Percentiles rank a stretch among this genome's conserved stretches.
Evolutionary conservation across 2,888 invertebrate species (phyloP).

Genomic region (Caenorhabditis angaria): DNA sequence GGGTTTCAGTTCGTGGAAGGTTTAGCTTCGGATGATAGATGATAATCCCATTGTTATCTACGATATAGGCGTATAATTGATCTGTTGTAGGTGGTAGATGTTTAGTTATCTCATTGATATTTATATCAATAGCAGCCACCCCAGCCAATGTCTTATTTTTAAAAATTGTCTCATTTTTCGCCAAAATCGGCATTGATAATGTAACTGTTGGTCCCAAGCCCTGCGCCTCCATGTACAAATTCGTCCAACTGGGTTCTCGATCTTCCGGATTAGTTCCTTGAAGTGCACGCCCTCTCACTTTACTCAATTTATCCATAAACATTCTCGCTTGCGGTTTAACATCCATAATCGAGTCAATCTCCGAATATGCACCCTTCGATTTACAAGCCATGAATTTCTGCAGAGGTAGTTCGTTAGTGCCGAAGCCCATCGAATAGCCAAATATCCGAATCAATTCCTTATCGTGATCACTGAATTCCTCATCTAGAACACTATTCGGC

Average conservation of each 20-base stretch:
- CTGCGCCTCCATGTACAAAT: slow-evolving; percentile 69
- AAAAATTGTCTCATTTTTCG: slow-evolving; percentile 38
- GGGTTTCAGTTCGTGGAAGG: slow-evolving; percentile 64
- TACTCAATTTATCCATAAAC: slow-evolving; percentile 57
- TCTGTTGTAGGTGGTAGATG: slow-evolving; percentile 46
- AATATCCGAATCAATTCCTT: slow-evolving; percentile 61
- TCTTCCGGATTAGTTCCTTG: slow-evolving; percentile 39
- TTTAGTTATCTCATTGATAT: slow-evolving; percentile 47
- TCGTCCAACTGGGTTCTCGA: slow-evolving; percentile 60
- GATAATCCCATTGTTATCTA: slow-evolving; percentile 71
- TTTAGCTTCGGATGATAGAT: slow-evolving; percentile 66
- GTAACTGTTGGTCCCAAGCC: slow-evolving; percentile 62
- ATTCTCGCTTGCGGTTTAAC: slow-evolving; percentile 63
- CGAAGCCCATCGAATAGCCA: slow-evolving; percentile 69
- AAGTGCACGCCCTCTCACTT: slow-evolving; percentile 34
- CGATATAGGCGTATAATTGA: slow-evolving; percentile 61
- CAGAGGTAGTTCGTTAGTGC: slow-evolving; percentile 60
- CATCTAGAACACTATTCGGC: slow-evolving; percentile 74
- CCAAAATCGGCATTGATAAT: slow-evolving; percentile 62
- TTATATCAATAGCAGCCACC: slow-evolving; percentile 55
- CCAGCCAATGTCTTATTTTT: slow-evolving; percentile 50
- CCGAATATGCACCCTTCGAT: slow-evolving; percentile 47
- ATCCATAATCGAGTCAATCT: slow-evolving; percentile 67
- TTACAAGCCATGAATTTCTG: slow-evolving; percentile 61
- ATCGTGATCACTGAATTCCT: slow-evolving; percentile 58